Evolutionary conservation across 1,140 invertebrate species (phyloP).

Genomic region (Rhagoletis zephyria): DNA sequence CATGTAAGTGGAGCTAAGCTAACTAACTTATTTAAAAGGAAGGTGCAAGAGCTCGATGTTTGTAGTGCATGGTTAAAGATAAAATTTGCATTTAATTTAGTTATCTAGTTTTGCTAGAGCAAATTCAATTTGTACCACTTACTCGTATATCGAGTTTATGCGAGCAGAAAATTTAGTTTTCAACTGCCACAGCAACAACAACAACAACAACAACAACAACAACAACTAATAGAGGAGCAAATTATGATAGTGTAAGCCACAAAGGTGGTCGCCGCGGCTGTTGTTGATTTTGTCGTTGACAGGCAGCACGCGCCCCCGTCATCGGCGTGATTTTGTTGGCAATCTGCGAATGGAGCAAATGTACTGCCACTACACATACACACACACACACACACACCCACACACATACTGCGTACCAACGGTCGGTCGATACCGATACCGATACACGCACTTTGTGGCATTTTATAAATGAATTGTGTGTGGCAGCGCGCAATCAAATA

Average conservation of each 20-base stretch:
- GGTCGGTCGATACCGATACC: background rate
- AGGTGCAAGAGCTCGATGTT: background rate
- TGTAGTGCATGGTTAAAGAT: background rate
- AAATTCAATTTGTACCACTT: conserved; percentile 48
- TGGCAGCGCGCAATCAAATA: conserved; percentile 22
- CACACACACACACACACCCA: too few relatives aligned
- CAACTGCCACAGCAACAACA: background rate
- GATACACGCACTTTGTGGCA: conserved; percentile 39
- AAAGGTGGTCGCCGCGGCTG: background rate
- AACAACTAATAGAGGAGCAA: conserved; percentile 1
- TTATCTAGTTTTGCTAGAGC: conserved; percentile 41
- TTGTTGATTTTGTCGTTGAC: background rate
- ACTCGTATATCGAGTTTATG: conserved; percentile 37
- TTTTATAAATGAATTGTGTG: conserved; percentile 28
- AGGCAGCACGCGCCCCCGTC: background rate
- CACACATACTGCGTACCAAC: too few relatives aligned
- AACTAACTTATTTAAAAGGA: background rate
- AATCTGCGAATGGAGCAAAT: background rate
- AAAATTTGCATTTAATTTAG: conserved; percentile 31
- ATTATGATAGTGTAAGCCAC: conserved; percentile 23
- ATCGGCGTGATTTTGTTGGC: background rate
- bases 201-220: conserved; percentile 28
- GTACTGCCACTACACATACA: conserved; percentile 57
- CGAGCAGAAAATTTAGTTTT: conserved; percentile 33
- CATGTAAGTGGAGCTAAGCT: background rate